Evolutionary conservation across 1,140 invertebrate species (phyloP), one percentile per base, ranked within the genome.

Genomic region (Meloidogyne hapla): DNA sequence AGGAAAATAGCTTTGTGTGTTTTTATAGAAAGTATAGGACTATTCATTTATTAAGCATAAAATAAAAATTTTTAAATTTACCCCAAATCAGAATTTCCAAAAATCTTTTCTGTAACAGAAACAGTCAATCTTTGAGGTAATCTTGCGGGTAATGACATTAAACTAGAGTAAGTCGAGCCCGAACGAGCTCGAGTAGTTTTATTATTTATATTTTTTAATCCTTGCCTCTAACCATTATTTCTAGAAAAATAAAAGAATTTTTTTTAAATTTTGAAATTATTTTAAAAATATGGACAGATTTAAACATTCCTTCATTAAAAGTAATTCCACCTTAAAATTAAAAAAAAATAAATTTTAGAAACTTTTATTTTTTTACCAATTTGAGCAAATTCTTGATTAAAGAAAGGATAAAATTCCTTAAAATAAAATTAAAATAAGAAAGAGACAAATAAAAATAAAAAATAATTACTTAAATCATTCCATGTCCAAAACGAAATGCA

Each of bases 181-280:
- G n/a, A n/a, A n/a, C n/a, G n/a, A n/a, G n/a, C n/a, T n/a, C n/a
- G n/a, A n/a, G n/a, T n/a, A n/a, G n/a, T n/a, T n/a, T 63, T 9
- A 56, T 18, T 25, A 8, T 66, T 18, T 21, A 42, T 38, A 72
- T 48, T 88, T 97, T 33, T 1, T 0, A 91, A 56, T 91, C 94
- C 56, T 80, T 56, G 56, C 83, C 83, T 23, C 83, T 48, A n/a
- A 87, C 85, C 85, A 72, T 87, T 86, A 56, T 85, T 85, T 25
- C 87, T 75, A 56, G n/a, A 56, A n/a, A 56, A n/a, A n/a, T n/a
- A 56, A 56, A 56, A 56, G n/a, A 5, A 56, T 21, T 56, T 56
- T n/a, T n/a, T n/a, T n/a, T n/a, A 5, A n/a, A 8, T 56, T n/a
- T 6, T 5, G 8, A 56, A 56, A n/a, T 56, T n/a, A n/a, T 56